Percentiles rank a stretch among this genome's conserved stretches.
These are phyloP conservation scores for Columba livia DNA, from an alignment of 2,113 vertebrate genomes.

Conservation along the genomic window DNA sequence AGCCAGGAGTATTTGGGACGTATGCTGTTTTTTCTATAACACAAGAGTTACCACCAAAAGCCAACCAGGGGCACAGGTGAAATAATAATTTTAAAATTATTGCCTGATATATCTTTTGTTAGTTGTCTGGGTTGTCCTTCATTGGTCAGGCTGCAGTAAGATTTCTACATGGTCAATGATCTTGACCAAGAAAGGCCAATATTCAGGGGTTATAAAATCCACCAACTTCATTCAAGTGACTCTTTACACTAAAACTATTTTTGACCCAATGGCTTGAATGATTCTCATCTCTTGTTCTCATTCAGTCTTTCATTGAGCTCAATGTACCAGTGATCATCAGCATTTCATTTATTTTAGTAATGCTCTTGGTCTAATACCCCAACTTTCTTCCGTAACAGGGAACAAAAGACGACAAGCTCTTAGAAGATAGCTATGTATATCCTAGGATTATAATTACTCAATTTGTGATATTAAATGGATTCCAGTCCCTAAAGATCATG, in stretches of 20 bases:
- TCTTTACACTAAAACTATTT: neutral
- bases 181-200: neutral
- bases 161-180: neutral
- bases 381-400: neutral
- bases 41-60: neutral
- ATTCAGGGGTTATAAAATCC: neutral
- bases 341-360: neutral
- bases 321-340: neutral
- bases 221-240: neutral
- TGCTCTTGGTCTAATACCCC: neutral
- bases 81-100: neutral
- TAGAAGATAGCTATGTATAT: neutral
- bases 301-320: neutral
- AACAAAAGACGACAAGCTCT: neutral
- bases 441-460: neutral
- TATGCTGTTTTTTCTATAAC: neutral
- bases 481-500: neutral
- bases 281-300: neutral
- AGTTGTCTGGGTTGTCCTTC: neutral
- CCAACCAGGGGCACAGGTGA: rapidly evolving
- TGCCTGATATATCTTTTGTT: neutral
- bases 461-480: neutral
- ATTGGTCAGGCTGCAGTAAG: neutral
- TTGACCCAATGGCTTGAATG: neutral
- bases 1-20: neutral